These are phyloP conservation scores for Cyclina sinensis DNA, from an alignment of 1,140 invertebrate species.

Conservation along the genomic window DNA sequence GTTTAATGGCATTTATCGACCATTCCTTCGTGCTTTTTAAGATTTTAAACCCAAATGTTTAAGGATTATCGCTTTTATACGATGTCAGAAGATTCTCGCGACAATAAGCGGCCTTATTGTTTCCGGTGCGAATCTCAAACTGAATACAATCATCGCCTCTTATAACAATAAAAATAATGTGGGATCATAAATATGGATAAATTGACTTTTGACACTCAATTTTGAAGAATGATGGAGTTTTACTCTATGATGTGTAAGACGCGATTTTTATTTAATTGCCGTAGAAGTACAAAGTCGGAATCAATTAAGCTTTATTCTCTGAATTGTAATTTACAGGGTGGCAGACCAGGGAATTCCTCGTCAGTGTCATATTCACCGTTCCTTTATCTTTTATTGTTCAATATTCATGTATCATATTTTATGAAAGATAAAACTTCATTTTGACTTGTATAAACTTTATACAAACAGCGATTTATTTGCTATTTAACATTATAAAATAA, in stretches of 20 bases:
- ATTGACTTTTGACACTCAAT: slow-evolving; percentile 69
- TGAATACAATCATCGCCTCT: slow-evolving; percentile 54
- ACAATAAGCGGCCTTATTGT: slow-evolving; percentile 66
- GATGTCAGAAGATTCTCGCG: slow-evolving; percentile 53
- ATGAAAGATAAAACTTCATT: too few relatives aligned
- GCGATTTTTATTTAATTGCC: slow-evolving; percentile 59
- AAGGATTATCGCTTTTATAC: slow-evolving; percentile 70
- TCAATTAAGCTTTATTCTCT: slow-evolving; percentile 4
- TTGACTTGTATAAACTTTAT: too few relatives aligned
- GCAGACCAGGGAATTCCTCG: too few relatives aligned
- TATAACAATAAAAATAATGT: slow-evolving; percentile 67
- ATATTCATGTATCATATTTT: too few relatives aligned
- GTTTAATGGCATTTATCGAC: slow-evolving; percentile 67
- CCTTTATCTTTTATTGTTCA: too few relatives aligned
- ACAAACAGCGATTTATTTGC: too few relatives aligned
- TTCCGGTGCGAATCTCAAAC: slow-evolving; percentile 64
- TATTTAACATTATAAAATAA: too few relatives aligned
- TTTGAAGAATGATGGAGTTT: slow-evolving; percentile 65
- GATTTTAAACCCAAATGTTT: slow-evolving; percentile 63
- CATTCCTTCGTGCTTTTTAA: slow-evolving; percentile 59
- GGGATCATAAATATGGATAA: slow-evolving; percentile 54
- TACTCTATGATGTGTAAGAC: slow-evolving; percentile 59
- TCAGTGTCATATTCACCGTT: too few relatives aligned
- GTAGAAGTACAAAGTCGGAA: background rate
- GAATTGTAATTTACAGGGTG: slow-evolving; percentile 4